Evolutionary conservation across 1,140 invertebrate genomes (phyloP), one percentile per base, ranked within the genome.

Genomic region (Galendromus occidentalis): DNA sequence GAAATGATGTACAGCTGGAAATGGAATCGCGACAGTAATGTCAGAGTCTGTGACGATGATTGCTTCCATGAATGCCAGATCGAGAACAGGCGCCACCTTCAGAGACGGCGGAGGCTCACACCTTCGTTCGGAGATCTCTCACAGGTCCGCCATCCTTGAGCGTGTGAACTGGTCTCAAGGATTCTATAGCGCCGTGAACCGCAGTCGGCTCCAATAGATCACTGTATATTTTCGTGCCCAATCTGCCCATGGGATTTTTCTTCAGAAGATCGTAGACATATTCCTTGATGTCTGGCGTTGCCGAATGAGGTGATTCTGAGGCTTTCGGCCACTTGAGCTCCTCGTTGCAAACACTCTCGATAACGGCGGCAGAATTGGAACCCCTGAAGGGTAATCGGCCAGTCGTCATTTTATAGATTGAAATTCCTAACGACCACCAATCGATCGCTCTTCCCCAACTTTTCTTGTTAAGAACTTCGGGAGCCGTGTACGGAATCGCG

Each of bases 211-310:
- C 51, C 2, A 20, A 17, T 14, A 59, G 51, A 25, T 59, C 51
- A 9, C 51, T 59, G 51, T 59, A 59, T 12, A 59, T 59, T 33
- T 59, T 59, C 14, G 14, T 59, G 12, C 51, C 51, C 25, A 59
- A 22, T 17, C 51, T 25, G 14, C 33, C 25, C 25, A 14, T n/a
- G 14, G 51, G 51, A 59, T 59, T 59, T 22, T 59, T 59, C 22
- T 59, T 59, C 14, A 59, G 20, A 18, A 59, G 51, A 59, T 59
- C 51, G 20, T 59, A 59, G 14, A 59, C 51, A 59, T 20, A 59
- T 33, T 59, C 51, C 9, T 59, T 59, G 51, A 59, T 22, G 12
- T 59, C 51, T 18, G 51, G 51, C 22, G 51, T 59, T 5, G 51
- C 51, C 12, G 51, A 59, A 59, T 59, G 51, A 18, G 51, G 51